These are phyloP conservation scores for Neocrepidodera transversa DNA, from an alignment of 2,888 invertebrate genomes.

Conservation along the genomic window DNA sequence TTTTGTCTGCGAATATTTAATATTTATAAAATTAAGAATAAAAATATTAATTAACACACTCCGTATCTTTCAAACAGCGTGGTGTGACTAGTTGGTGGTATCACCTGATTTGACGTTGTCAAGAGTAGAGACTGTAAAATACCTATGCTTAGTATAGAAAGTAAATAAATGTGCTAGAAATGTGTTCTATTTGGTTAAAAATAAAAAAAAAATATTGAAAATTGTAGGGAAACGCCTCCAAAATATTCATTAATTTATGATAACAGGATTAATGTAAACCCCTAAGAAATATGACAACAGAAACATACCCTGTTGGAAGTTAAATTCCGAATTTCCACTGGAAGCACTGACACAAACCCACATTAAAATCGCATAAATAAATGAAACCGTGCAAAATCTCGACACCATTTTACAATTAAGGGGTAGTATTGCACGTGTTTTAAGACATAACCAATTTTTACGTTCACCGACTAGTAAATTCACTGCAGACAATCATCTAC, in stretches of 20 bases:
- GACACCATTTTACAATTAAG: slow-evolving; percentile 48
- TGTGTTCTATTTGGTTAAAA: background rate
- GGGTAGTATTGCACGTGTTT: slow-evolving; percentile 49
- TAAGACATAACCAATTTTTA: slow-evolving; percentile 53
- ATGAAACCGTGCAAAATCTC: slow-evolving; percentile 45
- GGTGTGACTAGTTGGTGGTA: slow-evolving; percentile 18
- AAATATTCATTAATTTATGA: slow-evolving; percentile 7
- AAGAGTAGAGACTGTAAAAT: slow-evolving; percentile 15
- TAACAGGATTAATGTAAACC: slow-evolving; percentile 6
- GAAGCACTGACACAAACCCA: slow-evolving; percentile 52
- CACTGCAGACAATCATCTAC: slow-evolving; percentile 50
- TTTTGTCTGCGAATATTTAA: too few species aligned
- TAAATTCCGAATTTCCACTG: slow-evolving; percentile 49
- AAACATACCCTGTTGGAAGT: slow-evolving; percentile 50
- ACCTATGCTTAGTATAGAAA: slow-evolving; percentile 21
- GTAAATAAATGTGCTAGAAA: slow-evolving; percentile 33
- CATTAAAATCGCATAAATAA: slow-evolving; percentile 49
- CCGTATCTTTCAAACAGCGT: too few species aligned
- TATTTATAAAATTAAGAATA: too few species aligned
- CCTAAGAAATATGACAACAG: slow-evolving; percentile 13
- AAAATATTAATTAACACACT: too few species aligned
- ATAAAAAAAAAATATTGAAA: background rate
- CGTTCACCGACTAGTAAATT: slow-evolving; percentile 43
- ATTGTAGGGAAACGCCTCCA: background rate
- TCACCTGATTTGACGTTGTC: slow-evolving; percentile 40